Evolutionary conservation across 1,140 invertebrate species (phyloP).

Genomic region (Procambarus clarkii): DNA sequence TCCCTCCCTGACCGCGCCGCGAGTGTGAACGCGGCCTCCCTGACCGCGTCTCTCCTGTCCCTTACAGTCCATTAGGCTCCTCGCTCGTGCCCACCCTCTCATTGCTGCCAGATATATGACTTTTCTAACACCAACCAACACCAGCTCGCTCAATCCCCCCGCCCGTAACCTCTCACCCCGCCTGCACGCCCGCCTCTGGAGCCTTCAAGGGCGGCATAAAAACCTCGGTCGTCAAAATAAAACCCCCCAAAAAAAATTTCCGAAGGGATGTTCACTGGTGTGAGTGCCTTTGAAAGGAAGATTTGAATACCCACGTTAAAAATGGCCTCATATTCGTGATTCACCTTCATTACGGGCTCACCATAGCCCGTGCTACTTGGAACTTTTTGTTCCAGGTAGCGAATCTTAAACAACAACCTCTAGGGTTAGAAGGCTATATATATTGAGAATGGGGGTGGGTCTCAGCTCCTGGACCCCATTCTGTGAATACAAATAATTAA

Average conservation of each 20-base stretch:
- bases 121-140: conserved; percentile 18
- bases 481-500: no score
- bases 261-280: conserved; percentile 40
- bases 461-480: no score
- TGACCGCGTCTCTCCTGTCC: background rate
- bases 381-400: no score
- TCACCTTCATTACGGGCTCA: no score
- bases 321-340: no score
- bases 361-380: no score
- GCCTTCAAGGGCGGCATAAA: conserved; percentile 23
- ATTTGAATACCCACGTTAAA: no score
- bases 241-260: conserved; percentile 40
- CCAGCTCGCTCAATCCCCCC: background rate
- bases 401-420: no score
- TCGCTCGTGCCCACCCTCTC: conserved; percentile 13
- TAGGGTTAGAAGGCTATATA: no score
- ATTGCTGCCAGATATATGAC: conserved; percentile 36
- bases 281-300: background rate
- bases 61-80: conserved; percentile 37
- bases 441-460: no score
- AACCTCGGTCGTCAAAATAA: conserved; percentile 9
- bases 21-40: no score
- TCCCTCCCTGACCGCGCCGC: no score
- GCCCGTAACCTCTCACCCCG: conserved; percentile 18
- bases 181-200: conserved; percentile 29